Percentiles rank a stretch among this genome's conserved stretches.
Conservation (phyloP, 2,113 vertebrate genomes). For the Callaeas wilsoni region DNA sequence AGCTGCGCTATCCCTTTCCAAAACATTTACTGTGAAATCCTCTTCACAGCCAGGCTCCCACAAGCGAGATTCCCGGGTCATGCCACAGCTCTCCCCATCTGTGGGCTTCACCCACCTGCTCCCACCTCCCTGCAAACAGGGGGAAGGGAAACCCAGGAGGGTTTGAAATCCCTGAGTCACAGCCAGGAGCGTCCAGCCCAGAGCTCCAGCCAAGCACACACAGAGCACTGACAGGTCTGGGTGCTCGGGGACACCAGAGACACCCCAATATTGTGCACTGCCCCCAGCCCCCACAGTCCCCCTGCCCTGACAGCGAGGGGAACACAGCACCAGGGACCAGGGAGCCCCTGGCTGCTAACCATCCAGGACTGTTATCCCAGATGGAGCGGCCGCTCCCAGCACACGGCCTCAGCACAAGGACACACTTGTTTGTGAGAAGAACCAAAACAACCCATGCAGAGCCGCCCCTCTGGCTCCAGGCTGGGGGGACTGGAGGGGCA, state of each 20-base stretch:
- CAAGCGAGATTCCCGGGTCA: accelerated
- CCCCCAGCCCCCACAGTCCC: not conserved
- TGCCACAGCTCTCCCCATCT: accelerated
- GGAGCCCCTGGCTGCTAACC: accelerated
- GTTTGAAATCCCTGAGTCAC: not conserved
- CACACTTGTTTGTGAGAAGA: not conserved
- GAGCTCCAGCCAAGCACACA: accelerated
- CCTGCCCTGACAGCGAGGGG: not conserved
- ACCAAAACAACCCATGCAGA: not conserved
- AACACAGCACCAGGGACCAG: accelerated
- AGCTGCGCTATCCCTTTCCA: not conserved
- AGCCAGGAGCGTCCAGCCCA: not conserved
- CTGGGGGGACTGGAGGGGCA: not conserved
- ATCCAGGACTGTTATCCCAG: not conserved
- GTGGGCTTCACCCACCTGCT: not conserved
- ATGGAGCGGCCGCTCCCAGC: not conserved
- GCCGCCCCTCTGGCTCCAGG: not conserved
- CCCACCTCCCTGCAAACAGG: accelerated
- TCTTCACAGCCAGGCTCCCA: not conserved
- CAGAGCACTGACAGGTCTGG: accelerated
- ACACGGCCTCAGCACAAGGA: slow-evolving; percentile 34
- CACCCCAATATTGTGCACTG: accelerated
- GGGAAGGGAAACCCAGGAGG: not conserved
- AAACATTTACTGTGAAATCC: accelerated
- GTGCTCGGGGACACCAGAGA: accelerated